These are phyloP conservation scores for Bothrops jararaca DNA, from an alignment of 2,113 vertebrate species.

Conservation along the genomic window DNA sequence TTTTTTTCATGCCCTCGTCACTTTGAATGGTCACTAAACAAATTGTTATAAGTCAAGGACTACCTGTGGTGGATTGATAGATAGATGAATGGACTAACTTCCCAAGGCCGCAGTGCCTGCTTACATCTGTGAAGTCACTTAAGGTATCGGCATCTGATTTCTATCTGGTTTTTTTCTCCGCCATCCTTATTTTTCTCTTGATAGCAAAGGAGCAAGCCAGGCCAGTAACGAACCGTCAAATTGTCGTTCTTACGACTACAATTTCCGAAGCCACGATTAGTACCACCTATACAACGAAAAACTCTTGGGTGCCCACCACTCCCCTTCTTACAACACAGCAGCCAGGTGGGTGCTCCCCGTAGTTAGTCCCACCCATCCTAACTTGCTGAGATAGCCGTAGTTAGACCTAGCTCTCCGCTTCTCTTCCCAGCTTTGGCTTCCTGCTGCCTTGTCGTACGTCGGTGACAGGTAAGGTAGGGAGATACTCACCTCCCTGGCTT, in stretches of 20 bases:
- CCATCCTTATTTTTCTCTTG: slow-evolving; percentile 34
- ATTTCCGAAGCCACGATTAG: background rate
- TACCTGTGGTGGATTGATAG: no score
- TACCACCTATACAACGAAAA: fast-evolving
- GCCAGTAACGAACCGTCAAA: slow-evolving; percentile 25
- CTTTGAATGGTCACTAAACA: no score
- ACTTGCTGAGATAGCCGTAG: background rate
- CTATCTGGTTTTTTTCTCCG: background rate
- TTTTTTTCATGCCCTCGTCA: no score
- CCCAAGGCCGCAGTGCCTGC: background rate
- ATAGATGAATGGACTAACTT: background rate
- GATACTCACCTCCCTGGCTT: fast-evolving
- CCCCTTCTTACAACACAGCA: slow-evolving; percentile 42
- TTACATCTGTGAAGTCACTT: background rate
- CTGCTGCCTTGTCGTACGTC: background rate
- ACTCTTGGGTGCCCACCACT: background rate
- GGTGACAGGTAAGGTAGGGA: fast-evolving
- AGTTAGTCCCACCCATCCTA: background rate
- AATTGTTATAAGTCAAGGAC: no score
- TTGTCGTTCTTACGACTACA: background rate
- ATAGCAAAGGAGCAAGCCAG: slow-evolving; percentile 39
- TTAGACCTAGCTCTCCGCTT: background rate
- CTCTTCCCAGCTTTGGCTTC: background rate
- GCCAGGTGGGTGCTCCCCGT: slow-evolving; percentile 68
- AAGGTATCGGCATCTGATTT: background rate